Evolutionary conservation across 2,888 invertebrate genomes (phyloP).

Genomic region (Melipona beecheii): DNA sequence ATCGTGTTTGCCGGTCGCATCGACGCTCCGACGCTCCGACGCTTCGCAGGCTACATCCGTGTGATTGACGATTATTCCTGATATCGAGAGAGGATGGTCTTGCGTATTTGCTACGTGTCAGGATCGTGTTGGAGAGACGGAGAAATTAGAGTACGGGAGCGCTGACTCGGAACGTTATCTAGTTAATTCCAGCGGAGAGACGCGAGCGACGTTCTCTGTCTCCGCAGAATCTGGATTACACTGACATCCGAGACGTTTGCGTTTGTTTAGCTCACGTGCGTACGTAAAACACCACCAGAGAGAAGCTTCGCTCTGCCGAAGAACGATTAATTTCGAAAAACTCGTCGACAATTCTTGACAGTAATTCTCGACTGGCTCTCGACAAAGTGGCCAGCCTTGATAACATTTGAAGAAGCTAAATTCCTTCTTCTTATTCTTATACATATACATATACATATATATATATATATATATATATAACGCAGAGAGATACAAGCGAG

Average conservation of each 20-base stretch:
- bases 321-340: background rate
- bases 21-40: slow-evolving; percentile 9
- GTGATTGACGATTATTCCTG: slow-evolving; percentile 18
- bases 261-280: background rate
- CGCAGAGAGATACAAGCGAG: background rate
- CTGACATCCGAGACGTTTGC: no score
- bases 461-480: background rate
- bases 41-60: slow-evolving; percentile 8
- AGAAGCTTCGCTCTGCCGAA: background rate
- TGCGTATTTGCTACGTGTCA: no score
- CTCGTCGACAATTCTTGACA: background rate
- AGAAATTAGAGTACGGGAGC: background rate
- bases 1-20: slow-evolving; percentile 30
- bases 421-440: background rate
- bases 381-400: no score
- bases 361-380: no score
- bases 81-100: background rate
- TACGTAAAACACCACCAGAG: background rate
- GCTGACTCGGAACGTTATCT: background rate
- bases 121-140: background rate
- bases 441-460: no score
- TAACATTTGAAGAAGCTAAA: background rate
- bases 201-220: no score
- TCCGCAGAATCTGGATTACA: background rate
- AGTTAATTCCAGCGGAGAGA: background rate